phyloP scores from a whole-genome alignment of 2,797 vertebrate species.

The Tapirus indicus region DNA sequence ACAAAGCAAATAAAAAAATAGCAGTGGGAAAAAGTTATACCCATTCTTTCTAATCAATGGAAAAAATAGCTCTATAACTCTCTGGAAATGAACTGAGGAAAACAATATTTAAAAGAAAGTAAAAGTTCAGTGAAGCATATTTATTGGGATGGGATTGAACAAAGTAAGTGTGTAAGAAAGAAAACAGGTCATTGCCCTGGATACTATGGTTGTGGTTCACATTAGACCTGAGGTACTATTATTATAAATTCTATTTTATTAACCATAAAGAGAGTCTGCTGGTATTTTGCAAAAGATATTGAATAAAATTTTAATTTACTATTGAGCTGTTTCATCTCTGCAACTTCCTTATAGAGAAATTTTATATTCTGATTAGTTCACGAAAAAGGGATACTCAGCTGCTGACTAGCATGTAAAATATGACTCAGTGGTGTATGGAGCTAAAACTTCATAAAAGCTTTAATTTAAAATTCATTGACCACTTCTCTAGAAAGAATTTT shows the following conservation, averaged over 20 bases:
- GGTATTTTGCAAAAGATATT: background rate
- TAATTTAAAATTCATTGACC: background rate
- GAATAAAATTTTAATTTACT: background rate
- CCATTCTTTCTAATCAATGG: background rate
- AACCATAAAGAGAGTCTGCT: background rate
- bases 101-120: conserved; percentile 45
- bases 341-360: background rate
- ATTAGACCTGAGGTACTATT: background rate
- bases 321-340: background rate
- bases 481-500: background rate
- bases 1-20: conserved; percentile 29
- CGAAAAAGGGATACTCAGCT: background rate
- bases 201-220: background rate
- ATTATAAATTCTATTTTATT: background rate
- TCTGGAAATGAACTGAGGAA: background rate
- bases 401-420: background rate
- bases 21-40: background rate
- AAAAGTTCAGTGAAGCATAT: background rate
- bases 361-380: background rate
- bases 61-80: background rate
- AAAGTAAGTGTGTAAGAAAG: conserved; percentile 12
- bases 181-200: background rate
- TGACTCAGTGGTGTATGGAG: background rate
- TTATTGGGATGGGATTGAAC: background rate
- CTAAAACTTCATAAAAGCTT: background rate